A percentile compares a stretch with the other conserved stretches of the same genome.
phyloP scores from a whole-genome alignment of 2,888 invertebrate genomes.

The Drosophila pegasa region DNA sequence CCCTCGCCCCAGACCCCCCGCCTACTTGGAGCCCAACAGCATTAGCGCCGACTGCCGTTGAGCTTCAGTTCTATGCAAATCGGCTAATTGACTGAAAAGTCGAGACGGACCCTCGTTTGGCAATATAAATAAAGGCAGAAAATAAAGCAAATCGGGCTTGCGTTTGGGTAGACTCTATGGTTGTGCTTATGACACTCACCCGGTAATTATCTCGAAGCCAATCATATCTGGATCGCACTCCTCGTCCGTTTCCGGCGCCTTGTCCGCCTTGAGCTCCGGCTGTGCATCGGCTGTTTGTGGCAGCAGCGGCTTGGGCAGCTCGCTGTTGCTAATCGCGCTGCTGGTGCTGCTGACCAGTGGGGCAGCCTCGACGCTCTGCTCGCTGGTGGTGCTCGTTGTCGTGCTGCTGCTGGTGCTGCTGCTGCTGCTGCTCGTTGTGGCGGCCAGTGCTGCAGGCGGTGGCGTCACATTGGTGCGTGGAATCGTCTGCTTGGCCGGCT shows the following conservation, averaged over 20 bases:
- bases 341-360: slow-evolving; percentile 42
- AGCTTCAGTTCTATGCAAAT: slow-evolving; percentile 60
- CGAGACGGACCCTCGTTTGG: slow-evolving; percentile 14
- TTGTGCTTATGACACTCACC: slow-evolving; percentile 85
- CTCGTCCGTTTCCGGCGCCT: slow-evolving; percentile 85
- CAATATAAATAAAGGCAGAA: slow-evolving; percentile 49
- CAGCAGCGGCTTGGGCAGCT: slow-evolving; percentile 81
- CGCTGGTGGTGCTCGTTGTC: slow-evolving; percentile 43
- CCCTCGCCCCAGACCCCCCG: slow-evolving; percentile 16
- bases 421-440: slow-evolving; percentile 64
- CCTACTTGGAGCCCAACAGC: slow-evolving; percentile 1
- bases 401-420: slow-evolving; percentile 35
- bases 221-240: slow-evolving; percentile 96
- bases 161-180: not conserved
- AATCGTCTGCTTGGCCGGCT: slow-evolving; percentile 82
- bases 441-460: slow-evolving; percentile 63
- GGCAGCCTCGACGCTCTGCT: slow-evolving; percentile 41
- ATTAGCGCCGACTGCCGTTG: slow-evolving; percentile 37
- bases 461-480: slow-evolving; percentile 84
- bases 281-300: slow-evolving; percentile 58
- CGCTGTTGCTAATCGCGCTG: slow-evolving; percentile 63
- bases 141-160: slow-evolving; percentile 36
- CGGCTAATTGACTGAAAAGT: slow-evolving; percentile 57
- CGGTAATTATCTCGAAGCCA: slow-evolving; percentile 96
- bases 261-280: slow-evolving; percentile 80